Evolutionary conservation across 2,888 invertebrate species (phyloP).

Genomic region (Orchesella flavescens): DNA sequence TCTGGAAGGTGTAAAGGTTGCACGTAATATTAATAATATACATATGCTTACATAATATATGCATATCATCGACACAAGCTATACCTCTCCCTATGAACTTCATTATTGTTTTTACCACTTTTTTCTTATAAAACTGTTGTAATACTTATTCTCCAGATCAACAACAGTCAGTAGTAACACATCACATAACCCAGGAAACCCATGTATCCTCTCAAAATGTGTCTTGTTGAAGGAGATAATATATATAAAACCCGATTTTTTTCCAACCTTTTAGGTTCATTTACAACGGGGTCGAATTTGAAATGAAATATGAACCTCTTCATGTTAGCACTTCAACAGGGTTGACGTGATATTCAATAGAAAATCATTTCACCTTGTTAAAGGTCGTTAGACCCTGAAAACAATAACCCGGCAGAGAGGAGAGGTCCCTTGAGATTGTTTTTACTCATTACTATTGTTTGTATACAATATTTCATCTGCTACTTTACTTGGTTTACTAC

Average conservation of each 20-base stretch:
- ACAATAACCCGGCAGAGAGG: constrained; percentile 38
- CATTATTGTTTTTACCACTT: not conserved
- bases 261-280: constrained; percentile 45
- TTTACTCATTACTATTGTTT: constrained; percentile 52
- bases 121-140: not conserved
- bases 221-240: too few relatives aligned
- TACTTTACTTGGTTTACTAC: constrained; percentile 40
- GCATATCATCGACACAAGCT: too few relatives aligned
- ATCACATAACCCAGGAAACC: too few relatives aligned
- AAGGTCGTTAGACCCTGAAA: constrained; percentile 60
- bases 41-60: not conserved
- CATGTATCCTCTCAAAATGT: too few relatives aligned
- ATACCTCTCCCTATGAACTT: not conserved
- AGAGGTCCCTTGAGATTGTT: constrained; percentile 44
- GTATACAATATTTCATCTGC: constrained; percentile 42
- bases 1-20: too few relatives aligned
- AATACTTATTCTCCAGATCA: too few relatives aligned
- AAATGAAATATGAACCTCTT: constrained; percentile 58
- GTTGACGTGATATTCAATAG: constrained; percentile 49
- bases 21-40: not conserved
- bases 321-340: constrained; percentile 53
- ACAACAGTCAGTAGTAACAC: too few relatives aligned
- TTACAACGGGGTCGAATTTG: constrained; percentile 43
- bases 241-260: not conserved
- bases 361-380: constrained; percentile 60